Evolutionary conservation across 1,140 invertebrate species (phyloP).

Genomic region (Pseudobourletiella spinata): DNA sequence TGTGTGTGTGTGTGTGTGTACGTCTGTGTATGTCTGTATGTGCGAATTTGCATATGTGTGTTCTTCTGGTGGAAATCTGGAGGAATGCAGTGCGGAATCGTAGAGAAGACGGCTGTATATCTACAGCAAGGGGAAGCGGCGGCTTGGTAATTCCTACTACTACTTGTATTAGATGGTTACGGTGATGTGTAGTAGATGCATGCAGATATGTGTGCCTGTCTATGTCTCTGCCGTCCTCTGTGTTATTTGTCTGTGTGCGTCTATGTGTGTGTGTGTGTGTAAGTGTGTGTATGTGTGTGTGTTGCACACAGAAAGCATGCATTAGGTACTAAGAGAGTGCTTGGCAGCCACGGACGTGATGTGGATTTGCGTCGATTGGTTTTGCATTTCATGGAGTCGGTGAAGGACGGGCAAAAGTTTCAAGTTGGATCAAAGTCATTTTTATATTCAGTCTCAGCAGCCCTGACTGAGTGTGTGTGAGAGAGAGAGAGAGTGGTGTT

Average conservation of each 20-base stretch:
- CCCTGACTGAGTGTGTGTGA: background rate
- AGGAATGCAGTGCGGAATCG: no score
- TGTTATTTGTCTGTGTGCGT: background rate
- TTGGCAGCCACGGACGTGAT: background rate
- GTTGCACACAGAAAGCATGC: background rate
- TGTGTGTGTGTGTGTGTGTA: background rate
- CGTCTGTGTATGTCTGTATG: background rate
- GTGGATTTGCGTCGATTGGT: conserved; percentile 9
- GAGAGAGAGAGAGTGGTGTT: background rate
- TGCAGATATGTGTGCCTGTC: background rate
- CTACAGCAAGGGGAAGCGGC: no score
- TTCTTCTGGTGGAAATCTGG: no score
- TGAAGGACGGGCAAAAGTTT: conserved; percentile 3
- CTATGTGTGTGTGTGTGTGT: background rate
- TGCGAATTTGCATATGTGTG: no score
- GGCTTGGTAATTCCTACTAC: no score
- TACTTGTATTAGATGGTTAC: background rate
- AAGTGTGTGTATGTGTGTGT: background rate
- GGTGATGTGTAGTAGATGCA: background rate
- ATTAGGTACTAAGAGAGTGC: background rate
- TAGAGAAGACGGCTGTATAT: no score
- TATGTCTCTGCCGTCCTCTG: background rate
- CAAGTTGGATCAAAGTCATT: no score
- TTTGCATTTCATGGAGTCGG: conserved; percentile 1
- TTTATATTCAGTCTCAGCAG: background rate